Evolutionary conservation across 1,140 invertebrate genomes (phyloP), one percentile per base, ranked within the genome.

Genomic region (Zophobas morio): DNA sequence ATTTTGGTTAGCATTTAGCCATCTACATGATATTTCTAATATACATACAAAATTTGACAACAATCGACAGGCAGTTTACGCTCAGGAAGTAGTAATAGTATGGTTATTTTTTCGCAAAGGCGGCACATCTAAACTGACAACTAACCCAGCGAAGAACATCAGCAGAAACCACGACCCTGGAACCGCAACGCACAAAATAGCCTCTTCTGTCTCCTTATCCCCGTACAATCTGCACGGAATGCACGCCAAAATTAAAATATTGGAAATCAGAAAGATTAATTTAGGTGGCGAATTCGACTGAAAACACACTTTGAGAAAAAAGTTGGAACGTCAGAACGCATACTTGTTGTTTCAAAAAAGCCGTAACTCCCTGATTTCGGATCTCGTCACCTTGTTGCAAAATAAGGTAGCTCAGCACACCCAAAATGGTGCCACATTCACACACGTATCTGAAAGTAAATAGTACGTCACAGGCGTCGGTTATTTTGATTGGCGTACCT

Each of bases 71-170:
- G 0, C 20, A 20, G 20, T 0, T 20, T 20, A 20, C 20, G 20
- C 20, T 20, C 20, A 20, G 20, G 20, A 20, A 20, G 20, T 20
- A 20, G 20, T 20, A 20, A 20, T 20, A 20, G 20, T 20, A 20
- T 0, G 20, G 20, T 20, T 0, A 20, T 0, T 20, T 20, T 20
- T 20, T 20, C 20, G 20, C 20, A 20, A 20, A 20, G 20, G 20
- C 20, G 20, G 20, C 20, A 20, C 20, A 20, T 20, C 20, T 32
- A 46, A 72, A 60, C 32, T 37, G 77, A 39, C 35, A 47, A 39
- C 20, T 86, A 88, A 99, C 97, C 98, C 97, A 42, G 98, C 98
- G 88, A 99, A 99, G 87, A 99, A 99, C 92, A 99, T 98, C 0
- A 99, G 90, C 70, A 98, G 92, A 86, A 99, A 98, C 98, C 98